Percentiles rank a stretch among this genome's conserved stretches.
Conservation (phyloP, 2,888 invertebrate species). For the Eumacrocentrus americanus region DNA sequence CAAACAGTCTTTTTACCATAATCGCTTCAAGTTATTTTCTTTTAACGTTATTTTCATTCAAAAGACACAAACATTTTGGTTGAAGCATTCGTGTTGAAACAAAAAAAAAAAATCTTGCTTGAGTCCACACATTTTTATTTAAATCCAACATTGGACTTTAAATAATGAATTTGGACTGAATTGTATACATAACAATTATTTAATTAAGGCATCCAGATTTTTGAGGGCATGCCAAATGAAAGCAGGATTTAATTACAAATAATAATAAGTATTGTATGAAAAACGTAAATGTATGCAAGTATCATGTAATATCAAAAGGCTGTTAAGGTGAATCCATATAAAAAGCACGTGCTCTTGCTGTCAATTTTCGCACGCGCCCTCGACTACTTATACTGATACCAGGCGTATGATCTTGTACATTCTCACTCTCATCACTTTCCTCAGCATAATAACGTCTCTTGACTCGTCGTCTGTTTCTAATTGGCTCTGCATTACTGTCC, state of each 20-base stretch:
- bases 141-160: background rate
- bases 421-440: conserved; percentile 55
- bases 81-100: background rate
- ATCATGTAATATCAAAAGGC: conserved; percentile 35
- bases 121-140: background rate
- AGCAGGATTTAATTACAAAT: background rate
- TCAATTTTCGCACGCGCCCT: conserved; percentile 83
- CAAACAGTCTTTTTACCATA: background rate
- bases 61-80: background rate
- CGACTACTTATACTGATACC: conserved; percentile 75
- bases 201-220: too few relatives aligned
- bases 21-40: background rate
- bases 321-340: conserved; percentile 61
- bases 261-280: too few relatives aligned
- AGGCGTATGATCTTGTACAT: conserved; percentile 51
- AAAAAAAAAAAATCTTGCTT: background rate
- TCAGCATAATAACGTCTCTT: conserved; percentile 59
- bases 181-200: background rate
- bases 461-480: conserved; percentile 51
- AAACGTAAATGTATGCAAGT: conserved; percentile 11
- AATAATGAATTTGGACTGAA: background rate
- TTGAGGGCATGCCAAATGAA: background rate
- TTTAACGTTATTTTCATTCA: background rate
- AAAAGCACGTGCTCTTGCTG: conserved; percentile 77
- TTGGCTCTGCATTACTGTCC: conserved; percentile 44